Conservation (phyloP, 2,888 invertebrate genomes). For the Lymantria dispar region DNA sequence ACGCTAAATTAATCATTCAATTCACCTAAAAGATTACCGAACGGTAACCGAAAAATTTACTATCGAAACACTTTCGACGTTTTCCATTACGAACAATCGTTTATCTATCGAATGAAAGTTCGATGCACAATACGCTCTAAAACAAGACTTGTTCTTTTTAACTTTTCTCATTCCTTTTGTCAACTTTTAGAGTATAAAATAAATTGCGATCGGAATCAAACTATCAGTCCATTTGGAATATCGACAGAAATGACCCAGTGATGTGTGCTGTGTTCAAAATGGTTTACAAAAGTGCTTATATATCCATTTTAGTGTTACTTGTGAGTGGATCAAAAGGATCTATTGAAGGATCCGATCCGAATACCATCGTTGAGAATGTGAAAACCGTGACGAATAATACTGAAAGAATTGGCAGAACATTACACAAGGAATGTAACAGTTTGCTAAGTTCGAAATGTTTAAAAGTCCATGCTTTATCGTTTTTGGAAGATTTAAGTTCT, state of each 20-base stretch:
- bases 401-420: slow-evolving; percentile 58
- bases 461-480: slow-evolving; percentile 89
- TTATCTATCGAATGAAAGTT: slow-evolving; percentile 60
- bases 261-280: slow-evolving; percentile 53
- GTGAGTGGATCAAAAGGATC: slow-evolving; percentile 42
- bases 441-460: slow-evolving; percentile 86
- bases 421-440: slow-evolving; percentile 69
- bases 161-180: slow-evolving; percentile 55
- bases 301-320: slow-evolving; percentile 37
- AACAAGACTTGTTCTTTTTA: slow-evolving; percentile 51
- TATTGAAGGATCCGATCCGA: slow-evolving; percentile 56
- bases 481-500: slow-evolving; percentile 88
- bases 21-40: slow-evolving; percentile 28
- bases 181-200: slow-evolving; percentile 61
- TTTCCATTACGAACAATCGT: slow-evolving; percentile 43
- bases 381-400: slow-evolving; percentile 40
- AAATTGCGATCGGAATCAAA: slow-evolving; percentile 45
- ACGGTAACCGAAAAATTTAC: slow-evolving; percentile 31
- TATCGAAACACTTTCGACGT: slow-evolving; percentile 41
- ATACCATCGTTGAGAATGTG: slow-evolving; percentile 38
- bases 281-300: slow-evolving; percentile 48
- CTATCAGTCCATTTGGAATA: slow-evolving; percentile 55
- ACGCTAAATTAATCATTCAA: no score
- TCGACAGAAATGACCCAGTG: slow-evolving; percentile 54
- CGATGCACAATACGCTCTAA: slow-evolving; percentile 49